Evolutionary conservation across 1,140 invertebrate genomes (phyloP), one percentile per base, ranked within the genome.

Genomic region (Apocrypta bakeri): DNA sequence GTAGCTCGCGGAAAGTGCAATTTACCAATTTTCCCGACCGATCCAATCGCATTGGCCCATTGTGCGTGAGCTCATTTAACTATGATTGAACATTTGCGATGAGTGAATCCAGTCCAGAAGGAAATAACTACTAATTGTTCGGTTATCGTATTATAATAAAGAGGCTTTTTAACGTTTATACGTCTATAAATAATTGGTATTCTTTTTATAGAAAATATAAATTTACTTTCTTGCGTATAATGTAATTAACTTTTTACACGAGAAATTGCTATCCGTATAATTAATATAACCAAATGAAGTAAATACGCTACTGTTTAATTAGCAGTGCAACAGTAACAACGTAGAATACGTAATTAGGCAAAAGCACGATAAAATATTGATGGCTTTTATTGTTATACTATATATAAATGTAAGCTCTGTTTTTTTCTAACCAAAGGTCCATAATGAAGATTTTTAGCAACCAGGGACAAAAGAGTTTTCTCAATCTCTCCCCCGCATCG

Each of bases 21-120:
- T 79, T 79, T 72, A 29, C 78, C 68, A 71, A 72, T 79, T 79
- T 61, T 72, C 42, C 21, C 48, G 7, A n/a, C 21, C 17, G 48
- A 56, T 56, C 17, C 48, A 21, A 56, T 56, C 42, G 42, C 14
- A 4, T 17, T 56, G 17, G 17, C 17, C 48, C 17, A 56, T 56
- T 56, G 48, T 56, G 48, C 17, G 2, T 6, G 14, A 2, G 48
- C 14, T n/a, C 6, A 21, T n/a, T 56, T 48, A 48, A 17, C 42
- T 1, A 17, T 1, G 42, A 17, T 17, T 48, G 2, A 4, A 48
- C 48, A n/a, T n/a, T 56, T 17, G 48, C 48, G 21, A 56, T 56
- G 48, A 56, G 12, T 56, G 14, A 56, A 2, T 56, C 48, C n/a
- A n/a, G 33, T 37, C 33, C 9, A 37, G 33, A 9, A 37, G 33